Evolutionary conservation across 2,113 vertebrate genomes (phyloP).

Genomic region (Mystacornis crossleyi): DNA sequence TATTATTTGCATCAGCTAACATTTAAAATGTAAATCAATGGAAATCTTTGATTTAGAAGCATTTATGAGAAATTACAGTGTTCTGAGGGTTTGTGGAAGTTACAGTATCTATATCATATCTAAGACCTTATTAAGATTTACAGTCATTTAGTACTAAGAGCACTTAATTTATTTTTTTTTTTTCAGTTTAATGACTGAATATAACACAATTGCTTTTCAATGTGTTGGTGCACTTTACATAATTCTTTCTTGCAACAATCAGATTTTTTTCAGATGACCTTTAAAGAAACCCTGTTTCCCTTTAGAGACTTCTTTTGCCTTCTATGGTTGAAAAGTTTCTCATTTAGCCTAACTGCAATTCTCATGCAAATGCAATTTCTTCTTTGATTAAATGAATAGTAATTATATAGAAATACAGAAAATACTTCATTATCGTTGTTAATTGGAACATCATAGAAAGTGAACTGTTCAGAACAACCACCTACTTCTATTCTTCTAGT

Average conservation of each 20-base stretch:
- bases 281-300: not conserved
- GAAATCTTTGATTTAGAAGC: not conserved
- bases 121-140: not conserved
- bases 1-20: not conserved
- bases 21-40: not conserved
- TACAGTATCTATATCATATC: not conserved
- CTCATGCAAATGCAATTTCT: not conserved
- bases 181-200: not conserved
- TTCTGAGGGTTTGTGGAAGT: not conserved
- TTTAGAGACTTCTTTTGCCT: not conserved
- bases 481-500: not conserved
- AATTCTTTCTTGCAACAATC: not conserved
- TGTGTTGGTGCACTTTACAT: not conserved
- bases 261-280: not conserved
- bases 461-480: not conserved
- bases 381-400: not conserved
- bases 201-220: not conserved
- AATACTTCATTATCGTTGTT: not conserved
- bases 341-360: not conserved
- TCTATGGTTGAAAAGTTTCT: not conserved
- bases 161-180: not conserved
- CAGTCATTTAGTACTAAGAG: not conserved
- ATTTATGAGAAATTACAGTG: not conserved
- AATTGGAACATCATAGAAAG: not conserved
- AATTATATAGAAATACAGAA: not conserved